Evolutionary conservation across 2,113 vertebrate species (phyloP).

Genomic region (Halcyon malimbica): DNA sequence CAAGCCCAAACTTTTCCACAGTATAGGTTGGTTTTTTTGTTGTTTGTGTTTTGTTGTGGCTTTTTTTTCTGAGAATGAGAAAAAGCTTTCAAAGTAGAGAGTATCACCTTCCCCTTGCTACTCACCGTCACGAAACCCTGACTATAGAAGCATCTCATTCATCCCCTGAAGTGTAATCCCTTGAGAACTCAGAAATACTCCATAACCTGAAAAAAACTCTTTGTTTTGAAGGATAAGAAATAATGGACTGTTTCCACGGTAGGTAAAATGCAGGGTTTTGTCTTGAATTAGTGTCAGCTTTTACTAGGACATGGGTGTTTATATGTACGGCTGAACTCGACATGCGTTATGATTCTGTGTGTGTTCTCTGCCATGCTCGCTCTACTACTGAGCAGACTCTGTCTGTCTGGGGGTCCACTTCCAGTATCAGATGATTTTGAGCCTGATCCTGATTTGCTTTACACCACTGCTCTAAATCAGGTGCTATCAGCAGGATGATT

Average conservation of each 20-base stretch:
- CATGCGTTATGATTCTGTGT: not conserved
- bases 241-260: constrained; percentile 30
- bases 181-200: constrained; percentile 38
- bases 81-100: constrained; percentile 20
- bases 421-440: not conserved
- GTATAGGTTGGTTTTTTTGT: not conserved
- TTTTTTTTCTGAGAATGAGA: not conserved
- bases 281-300: constrained; percentile 48
- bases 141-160: not conserved
- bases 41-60: not conserved
- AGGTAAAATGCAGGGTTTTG: constrained; percentile 29
- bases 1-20: not conserved
- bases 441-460: not conserved
- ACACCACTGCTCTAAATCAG: not conserved
- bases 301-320: not conserved
- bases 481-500: not conserved
- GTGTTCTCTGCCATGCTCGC: not conserved
- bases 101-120: not conserved
- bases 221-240: constrained; percentile 43
- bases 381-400: not conserved
- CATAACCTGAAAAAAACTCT: constrained; percentile 28
- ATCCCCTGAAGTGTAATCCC: constrained; percentile 21
- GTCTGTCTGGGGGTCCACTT: not conserved
- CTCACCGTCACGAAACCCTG: not conserved
- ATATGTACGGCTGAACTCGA: constrained; percentile 22